These are phyloP conservation scores for Oscheius sp. DNA, from an alignment of 2,888 invertebrate genomes.

Conservation along the genomic window DNA sequence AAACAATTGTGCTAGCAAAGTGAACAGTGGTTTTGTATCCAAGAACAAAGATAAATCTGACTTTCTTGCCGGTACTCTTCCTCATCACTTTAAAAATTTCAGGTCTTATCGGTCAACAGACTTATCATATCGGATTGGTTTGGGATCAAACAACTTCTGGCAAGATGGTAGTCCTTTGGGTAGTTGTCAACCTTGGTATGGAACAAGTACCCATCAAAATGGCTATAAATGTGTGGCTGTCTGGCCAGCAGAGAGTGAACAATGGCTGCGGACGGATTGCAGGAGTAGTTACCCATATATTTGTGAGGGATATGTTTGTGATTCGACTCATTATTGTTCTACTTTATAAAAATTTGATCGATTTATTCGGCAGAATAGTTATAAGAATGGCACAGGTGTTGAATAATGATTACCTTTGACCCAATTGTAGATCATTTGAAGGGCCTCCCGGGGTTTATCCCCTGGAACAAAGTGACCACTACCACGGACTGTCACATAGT, in stretches of 20 bases:
- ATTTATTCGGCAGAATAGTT: conserved; percentile 1
- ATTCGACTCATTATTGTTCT: too few species aligned
- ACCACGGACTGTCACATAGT: conserved; percentile 57
- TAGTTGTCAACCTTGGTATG: conserved; percentile 11
- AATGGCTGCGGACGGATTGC: conserved; percentile 13
- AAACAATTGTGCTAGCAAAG: not conserved
- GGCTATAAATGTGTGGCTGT: conserved; percentile 14
- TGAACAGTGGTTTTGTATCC: not conserved
- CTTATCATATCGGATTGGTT: not conserved
- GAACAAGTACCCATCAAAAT: not conserved
- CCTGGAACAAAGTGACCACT: conserved; percentile 60
- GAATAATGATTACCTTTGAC: conserved; percentile 49
- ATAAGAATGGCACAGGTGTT: conserved; percentile 20
- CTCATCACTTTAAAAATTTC: not conserved
- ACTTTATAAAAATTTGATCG: not conserved
- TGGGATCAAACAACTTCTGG: not conserved
- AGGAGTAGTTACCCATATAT: conserved; percentile 1
- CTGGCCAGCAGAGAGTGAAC: not conserved
- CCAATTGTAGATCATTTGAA: conserved; percentile 58
- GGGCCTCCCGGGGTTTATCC: conserved; percentile 54
- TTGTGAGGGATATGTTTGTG: too few species aligned
- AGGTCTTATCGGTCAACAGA: not conserved
- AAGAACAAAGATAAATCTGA: not conserved
- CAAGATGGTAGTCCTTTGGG: conserved; percentile 13
- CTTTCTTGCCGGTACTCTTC: not conserved